phyloP scores from a whole-genome alignment of 2,888 invertebrate species.

The Cetonia aurata region DNA sequence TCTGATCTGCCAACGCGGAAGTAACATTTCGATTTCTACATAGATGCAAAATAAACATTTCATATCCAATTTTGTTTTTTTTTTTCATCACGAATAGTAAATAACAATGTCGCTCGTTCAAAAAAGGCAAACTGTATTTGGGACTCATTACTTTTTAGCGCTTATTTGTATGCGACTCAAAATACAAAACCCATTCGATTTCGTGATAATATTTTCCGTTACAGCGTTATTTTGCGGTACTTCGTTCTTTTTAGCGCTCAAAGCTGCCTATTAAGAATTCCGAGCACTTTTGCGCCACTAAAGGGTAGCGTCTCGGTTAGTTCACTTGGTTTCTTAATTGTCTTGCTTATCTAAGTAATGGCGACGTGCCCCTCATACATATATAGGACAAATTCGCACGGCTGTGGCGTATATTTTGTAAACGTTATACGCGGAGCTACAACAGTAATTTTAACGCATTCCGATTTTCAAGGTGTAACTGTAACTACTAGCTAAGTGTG shows the following conservation, averaged over 20 bases:
- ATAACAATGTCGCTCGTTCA: too few relatives aligned
- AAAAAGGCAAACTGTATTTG: too few relatives aligned
- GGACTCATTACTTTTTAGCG: too few relatives aligned
- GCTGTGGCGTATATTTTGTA: conserved; percentile 6
- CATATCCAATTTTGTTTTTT: too few relatives aligned
- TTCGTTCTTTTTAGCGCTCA: conserved; percentile 7
- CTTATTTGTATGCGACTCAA: too few relatives aligned
- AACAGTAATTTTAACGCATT: conserved; percentile 14
- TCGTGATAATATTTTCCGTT: conserved; percentile 30
- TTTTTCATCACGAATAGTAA: too few relatives aligned
- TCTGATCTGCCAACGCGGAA: too few relatives aligned
- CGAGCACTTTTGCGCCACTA: conserved; percentile 5
- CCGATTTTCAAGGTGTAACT: conserved; percentile 19
- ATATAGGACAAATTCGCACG: conserved; percentile 26
- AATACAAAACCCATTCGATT: conserved; percentile 1
- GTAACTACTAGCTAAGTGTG: conserved; percentile 17
- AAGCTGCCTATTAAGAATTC: conserved; percentile 19
- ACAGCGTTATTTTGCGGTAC: conserved; percentile 30
- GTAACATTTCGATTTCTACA: too few relatives aligned
- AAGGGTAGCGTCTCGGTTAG: conserved; percentile 14
- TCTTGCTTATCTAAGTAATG: conserved; percentile 22
- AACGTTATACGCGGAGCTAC: conserved; percentile 13
- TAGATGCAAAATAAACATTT: too few relatives aligned
- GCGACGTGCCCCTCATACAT: conserved; percentile 19
- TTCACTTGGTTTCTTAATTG: conserved; percentile 9